A percentile compares a stretch with the other conserved stretches of the same genome.
Evolutionary conservation across 2,888 invertebrate genomes (phyloP).

Genomic region (Phyllotreta cruciferae): DNA sequence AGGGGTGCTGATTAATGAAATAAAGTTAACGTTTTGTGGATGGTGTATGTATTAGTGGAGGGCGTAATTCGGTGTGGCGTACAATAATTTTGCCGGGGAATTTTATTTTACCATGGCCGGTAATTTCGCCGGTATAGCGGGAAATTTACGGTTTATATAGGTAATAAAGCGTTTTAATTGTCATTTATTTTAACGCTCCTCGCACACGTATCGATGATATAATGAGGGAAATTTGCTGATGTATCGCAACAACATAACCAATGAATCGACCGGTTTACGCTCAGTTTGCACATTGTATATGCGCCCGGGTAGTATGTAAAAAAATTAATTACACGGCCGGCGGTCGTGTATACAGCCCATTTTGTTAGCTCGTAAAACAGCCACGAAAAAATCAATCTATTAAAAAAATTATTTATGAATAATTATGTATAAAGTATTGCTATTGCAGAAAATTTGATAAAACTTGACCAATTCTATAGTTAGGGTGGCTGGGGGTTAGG

Average conservation of each 20-base stretch:
- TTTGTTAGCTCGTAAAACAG: no score
- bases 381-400: no score
- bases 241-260: conserved; percentile 26
- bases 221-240: conserved; percentile 39
- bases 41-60: not conserved
- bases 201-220: conserved; percentile 39
- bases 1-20: not conserved
- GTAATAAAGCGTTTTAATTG: conserved; percentile 42
- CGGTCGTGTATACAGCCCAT: no score
- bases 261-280: not conserved
- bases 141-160: conserved; percentile 37
- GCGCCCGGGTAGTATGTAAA: not conserved
- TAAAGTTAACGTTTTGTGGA: not conserved
- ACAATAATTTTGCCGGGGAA: conserved; percentile 28
- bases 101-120: conserved; percentile 24
- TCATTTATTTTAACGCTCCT: conserved; percentile 42
- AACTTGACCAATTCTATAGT: no score
- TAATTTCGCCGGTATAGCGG: conserved; percentile 29
- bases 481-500: no score
- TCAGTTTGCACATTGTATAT: conserved; percentile 6
- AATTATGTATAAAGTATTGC: no score
- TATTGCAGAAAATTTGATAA: no score
- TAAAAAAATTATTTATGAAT: no score
- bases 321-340: not conserved
- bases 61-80: conserved; percentile 22